Percentiles rank a stretch among this genome's conserved stretches.
Conservation (phyloP, 1,140 invertebrate species). For the Drosophila pandora region DNA sequence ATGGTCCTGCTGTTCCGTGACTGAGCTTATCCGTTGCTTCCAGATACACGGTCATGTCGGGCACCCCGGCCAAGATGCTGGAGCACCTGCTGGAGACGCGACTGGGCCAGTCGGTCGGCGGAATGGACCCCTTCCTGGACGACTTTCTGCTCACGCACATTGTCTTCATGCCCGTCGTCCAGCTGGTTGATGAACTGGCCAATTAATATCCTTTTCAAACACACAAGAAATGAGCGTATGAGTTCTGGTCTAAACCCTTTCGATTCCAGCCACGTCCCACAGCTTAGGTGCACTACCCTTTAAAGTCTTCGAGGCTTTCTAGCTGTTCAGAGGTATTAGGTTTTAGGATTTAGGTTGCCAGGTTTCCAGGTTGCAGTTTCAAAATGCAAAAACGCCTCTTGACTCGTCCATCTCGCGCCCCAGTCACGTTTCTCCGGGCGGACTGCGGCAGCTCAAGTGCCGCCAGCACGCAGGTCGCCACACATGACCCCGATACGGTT, state of each 20-base stretch:
- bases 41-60: conserved; percentile 95
- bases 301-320: conserved; percentile 30
- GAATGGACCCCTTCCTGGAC: conserved; percentile 89
- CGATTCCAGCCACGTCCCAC: conserved; percentile 16
- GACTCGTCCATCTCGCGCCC: conserved; percentile 25
- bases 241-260: conserved; percentile 2
- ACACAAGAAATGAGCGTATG: conserved; percentile 22
- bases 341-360: not conserved
- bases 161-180: conserved; percentile 92
- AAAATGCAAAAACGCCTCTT: conserved; percentile 38
- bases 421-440: conserved; percentile 59
- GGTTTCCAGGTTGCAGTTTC: conserved; percentile 38
- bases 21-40: conserved; percentile 16
- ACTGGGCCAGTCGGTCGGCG: conserved; percentile 86
- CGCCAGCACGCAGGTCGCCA: conserved; percentile 64
- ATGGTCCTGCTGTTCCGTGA: conserved; percentile 25
- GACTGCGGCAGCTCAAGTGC: conserved; percentile 60
- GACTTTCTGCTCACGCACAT: conserved; percentile 95
- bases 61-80: conserved; percentile 94
- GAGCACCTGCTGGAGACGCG: conserved; percentile 94
- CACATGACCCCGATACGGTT: conserved; percentile 47
- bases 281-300: conserved; percentile 29
- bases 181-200: conserved; percentile 90
- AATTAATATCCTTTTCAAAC: conserved; percentile 90
- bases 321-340: conserved; percentile 8